Conservation (phyloP, 2,888 invertebrate species). For the Limnephilus rhombicus region DNA sequence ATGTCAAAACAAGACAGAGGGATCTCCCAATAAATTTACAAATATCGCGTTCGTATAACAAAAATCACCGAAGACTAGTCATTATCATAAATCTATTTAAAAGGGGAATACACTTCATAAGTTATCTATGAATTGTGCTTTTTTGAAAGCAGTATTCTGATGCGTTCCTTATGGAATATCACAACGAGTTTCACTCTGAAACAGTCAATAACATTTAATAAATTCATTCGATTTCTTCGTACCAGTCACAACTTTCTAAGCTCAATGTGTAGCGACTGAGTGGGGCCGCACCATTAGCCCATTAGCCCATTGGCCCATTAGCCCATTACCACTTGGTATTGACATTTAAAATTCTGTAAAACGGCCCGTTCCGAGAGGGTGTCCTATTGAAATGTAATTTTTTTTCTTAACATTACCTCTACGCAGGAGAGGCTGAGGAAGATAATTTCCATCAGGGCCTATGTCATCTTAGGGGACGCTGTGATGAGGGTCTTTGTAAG, state of each 20-base stretch:
- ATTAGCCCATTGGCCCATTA: constrained; percentile 44
- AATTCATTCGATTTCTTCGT: constrained; percentile 44
- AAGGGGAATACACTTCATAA: constrained; percentile 47
- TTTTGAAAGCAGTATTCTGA: constrained; percentile 44
- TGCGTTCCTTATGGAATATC: constrained; percentile 48
- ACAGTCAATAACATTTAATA: constrained; percentile 50
- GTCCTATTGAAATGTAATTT: too few species aligned
- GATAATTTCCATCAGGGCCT: too few species aligned
- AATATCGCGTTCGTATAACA: constrained; percentile 3
- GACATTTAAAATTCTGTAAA: constrained; percentile 33
- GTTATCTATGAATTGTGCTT: constrained; percentile 47
- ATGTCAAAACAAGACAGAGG: too few species aligned
- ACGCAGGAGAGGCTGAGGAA: too few species aligned
- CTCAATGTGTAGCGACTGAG: constrained; percentile 24
- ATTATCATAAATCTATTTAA: constrained; percentile 29
- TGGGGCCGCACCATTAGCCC: constrained; percentile 13
- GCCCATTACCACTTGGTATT: constrained; percentile 45
- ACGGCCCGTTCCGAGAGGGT: too few species aligned
- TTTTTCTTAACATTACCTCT: too few species aligned
- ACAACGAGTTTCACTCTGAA: constrained; percentile 43
- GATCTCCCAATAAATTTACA: constrained; percentile 15
- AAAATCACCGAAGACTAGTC: constrained; percentile 30
- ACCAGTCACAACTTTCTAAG: constrained; percentile 44
- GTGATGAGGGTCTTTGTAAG: too few species aligned
- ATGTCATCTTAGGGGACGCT: too few species aligned